A percentile compares a stretch with the other conserved stretches of the same genome.
These are phyloP conservation scores for Lepilemur septentrionalis DNA, from an alignment of 2,797 vertebrate species.

Conservation along the genomic window DNA sequence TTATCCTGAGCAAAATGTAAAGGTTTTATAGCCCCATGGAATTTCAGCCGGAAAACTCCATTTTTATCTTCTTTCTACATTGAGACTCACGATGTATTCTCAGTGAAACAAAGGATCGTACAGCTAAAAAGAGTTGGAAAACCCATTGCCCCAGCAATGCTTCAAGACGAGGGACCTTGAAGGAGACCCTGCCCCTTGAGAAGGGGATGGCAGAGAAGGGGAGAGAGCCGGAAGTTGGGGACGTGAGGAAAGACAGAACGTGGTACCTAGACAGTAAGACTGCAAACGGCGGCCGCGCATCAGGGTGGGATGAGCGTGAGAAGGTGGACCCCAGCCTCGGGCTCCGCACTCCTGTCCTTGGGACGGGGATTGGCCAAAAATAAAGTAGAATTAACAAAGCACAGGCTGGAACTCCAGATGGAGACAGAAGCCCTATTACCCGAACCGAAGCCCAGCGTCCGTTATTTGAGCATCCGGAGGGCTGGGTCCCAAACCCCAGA, in stretches of 20 bases:
- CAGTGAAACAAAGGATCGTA: neutral
- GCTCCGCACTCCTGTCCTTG: neutral
- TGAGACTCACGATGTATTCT: neutral
- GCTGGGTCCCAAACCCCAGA: neutral
- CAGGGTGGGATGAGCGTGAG: too few relatives aligned
- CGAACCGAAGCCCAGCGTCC: neutral
- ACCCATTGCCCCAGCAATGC: neutral
- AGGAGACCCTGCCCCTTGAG: neutral
- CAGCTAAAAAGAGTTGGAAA: neutral
- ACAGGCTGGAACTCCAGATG: neutral
- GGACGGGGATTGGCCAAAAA: neutral
- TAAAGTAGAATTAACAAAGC: too few relatives aligned
- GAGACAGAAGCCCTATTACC: neutral
- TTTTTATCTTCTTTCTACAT: neutral
- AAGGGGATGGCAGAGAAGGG: neutral
- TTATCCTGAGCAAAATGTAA: neutral
- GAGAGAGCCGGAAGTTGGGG: fast-evolving
- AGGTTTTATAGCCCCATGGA: neutral
- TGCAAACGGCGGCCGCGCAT: fast-evolving
- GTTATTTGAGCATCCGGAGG: neutral
- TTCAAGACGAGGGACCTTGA: neutral
- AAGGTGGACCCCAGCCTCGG: too few relatives aligned
- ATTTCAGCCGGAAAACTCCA: neutral
- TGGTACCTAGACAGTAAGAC: fast-evolving
- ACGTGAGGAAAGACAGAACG: too few relatives aligned